A percentile compares a stretch with the other conserved stretches of the same genome.
phyloP scores from a whole-genome alignment of 2,888 invertebrate genomes.

The Diarsia rubi region DNA sequence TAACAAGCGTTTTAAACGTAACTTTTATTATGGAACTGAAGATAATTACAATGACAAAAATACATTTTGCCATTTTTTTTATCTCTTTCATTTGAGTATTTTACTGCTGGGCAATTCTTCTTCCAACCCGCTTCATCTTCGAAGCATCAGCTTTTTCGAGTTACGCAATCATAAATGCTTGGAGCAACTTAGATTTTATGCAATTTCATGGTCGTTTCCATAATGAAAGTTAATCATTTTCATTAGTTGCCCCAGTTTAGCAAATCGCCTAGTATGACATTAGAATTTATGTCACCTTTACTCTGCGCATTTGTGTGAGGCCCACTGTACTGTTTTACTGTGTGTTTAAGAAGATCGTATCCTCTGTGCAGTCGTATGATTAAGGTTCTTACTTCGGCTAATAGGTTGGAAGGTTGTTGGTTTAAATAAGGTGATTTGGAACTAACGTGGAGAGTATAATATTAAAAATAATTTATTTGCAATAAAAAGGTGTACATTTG shows the following conservation, averaged over 20 bases:
- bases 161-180: background rate
- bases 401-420: background rate
- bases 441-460: background rate
- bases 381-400: slow-evolving; percentile 21
- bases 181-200: too few species aligned
- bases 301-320: background rate
- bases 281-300: background rate
- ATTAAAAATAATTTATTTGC: too few species aligned
- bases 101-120: too few species aligned
- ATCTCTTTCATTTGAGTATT: too few species aligned
- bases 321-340: slow-evolving; percentile 47
- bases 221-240: too few species aligned
- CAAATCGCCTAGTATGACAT: background rate
- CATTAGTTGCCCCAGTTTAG: background rate
- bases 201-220: background rate
- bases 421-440: slow-evolving; percentile 17
- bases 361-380: slow-evolving; percentile 28
- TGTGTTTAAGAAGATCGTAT: slow-evolving; percentile 61
- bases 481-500: too few species aligned
- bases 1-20: too few species aligned
- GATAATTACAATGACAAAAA: too few species aligned
- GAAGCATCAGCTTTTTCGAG: background rate
- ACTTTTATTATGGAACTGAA: too few species aligned
- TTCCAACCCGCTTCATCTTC: too few species aligned
- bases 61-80: too few species aligned